A percentile compares a stretch with the other conserved stretches of the same genome.
Conservation (phyloP, 1,140 invertebrate species). For the Lithobius niger region DNA sequence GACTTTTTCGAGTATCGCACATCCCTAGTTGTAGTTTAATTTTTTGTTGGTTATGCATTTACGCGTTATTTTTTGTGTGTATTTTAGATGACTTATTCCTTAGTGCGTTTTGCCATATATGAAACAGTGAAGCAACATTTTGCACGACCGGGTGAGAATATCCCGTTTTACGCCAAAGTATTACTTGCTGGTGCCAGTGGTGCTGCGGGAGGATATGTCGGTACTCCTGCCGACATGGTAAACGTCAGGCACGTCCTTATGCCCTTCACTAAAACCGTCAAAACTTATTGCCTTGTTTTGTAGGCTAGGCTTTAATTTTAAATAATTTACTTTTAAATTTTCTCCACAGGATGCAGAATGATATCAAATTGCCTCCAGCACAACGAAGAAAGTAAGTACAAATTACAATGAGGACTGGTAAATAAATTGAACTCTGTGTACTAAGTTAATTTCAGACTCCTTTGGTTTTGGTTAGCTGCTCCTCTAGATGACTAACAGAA, state of each 20-base stretch:
- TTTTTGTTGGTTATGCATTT: no score
- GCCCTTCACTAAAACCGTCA: no score
- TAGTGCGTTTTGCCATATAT: slow-evolving; percentile 93
- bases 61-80: slow-evolving; percentile 12
- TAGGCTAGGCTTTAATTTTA: no score
- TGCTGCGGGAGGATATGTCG: slow-evolving; percentile 72
- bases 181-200: slow-evolving; percentile 72
- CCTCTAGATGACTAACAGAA: no score
- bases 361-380: slow-evolving; percentile 80
- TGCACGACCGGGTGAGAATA: slow-evolving; percentile 27
- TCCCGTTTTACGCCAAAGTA: slow-evolving; percentile 57
- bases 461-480: no score
- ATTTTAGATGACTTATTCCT: slow-evolving; percentile 76
- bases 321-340: no score
- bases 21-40: no score
- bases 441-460: no score
- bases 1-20: no score
- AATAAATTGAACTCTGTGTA: no score
- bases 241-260: slow-evolving; percentile 73
- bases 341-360: slow-evolving; percentile 81
- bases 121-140: slow-evolving; percentile 56
- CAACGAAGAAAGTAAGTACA: slow-evolving; percentile 76
- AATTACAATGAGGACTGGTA: no score
- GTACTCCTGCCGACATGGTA: slow-evolving; percentile 88
- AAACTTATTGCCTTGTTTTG: no score